Evolutionary conservation across 2,797 vertebrate species (phyloP).

Genomic region (Cyclopterus lumpus): DNA sequence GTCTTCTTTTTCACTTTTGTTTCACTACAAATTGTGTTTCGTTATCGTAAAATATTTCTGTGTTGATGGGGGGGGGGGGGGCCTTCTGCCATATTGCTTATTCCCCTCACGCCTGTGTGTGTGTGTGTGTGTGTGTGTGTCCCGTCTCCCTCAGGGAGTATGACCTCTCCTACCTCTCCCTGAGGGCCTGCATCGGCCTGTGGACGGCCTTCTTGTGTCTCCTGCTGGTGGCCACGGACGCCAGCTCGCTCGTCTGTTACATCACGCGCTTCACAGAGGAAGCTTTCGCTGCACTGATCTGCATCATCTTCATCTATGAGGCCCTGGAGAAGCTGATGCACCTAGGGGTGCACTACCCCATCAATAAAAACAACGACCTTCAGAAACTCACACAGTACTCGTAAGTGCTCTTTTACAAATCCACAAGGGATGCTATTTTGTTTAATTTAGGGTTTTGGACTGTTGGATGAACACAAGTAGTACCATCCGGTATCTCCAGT

Average conservation of each 20-base stretch:
- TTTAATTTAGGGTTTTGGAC: not conserved
- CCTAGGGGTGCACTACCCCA: constrained; percentile 94
- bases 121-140: constrained; percentile 19
- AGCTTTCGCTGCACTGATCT: constrained; percentile 97
- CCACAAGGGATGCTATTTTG: not conserved
- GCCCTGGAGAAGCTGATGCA: constrained; percentile 98
- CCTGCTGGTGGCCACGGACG: constrained; percentile 96
- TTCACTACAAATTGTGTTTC: not conserved
- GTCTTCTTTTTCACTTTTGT: not conserved
- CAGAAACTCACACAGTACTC: constrained; percentile 95
- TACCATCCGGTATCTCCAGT: too few species aligned
- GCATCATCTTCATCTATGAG: constrained; percentile 99
- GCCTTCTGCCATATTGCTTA: not conserved
- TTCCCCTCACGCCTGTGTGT: not conserved
- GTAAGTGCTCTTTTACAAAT: constrained; percentile 81
- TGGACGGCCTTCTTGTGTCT: constrained; percentile 97
- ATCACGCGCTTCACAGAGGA: constrained; percentile 99
- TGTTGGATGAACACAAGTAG: not conserved
- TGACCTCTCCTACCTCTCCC: constrained; percentile 94
- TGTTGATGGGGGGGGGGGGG: too few species aligned
- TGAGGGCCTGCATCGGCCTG: constrained; percentile 96
- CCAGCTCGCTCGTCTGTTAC: constrained; percentile 98
- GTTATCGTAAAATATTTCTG: not conserved
- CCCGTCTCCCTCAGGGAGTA: constrained; percentile 86
- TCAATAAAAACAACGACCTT: constrained; percentile 97